phyloP scores from a whole-genome alignment of 2,113 vertebrate genomes.

The Pelmatolapia mariae region DNA sequence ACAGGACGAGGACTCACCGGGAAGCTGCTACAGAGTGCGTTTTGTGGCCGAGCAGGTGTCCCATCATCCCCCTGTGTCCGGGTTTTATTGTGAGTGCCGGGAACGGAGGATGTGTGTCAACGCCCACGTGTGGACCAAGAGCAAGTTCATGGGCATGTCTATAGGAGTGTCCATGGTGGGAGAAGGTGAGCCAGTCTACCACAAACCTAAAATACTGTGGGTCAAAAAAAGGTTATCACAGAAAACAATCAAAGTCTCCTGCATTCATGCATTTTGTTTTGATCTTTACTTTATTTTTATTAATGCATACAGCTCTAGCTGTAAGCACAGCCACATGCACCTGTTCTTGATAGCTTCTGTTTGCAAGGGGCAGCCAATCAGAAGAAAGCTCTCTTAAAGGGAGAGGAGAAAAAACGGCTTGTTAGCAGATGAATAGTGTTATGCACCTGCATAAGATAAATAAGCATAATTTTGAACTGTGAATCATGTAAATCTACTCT shows the following conservation, averaged over 20 bases:
- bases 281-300: neutral
- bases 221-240: neutral
- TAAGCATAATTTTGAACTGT: neutral
- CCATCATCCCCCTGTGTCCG: conserved; percentile 91
- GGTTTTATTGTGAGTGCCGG: conserved; percentile 94
- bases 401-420: neutral
- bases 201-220: neutral
- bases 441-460: neutral
- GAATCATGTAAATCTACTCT: neutral
- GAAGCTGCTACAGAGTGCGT: conserved; percentile 77
- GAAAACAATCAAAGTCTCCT: neutral
- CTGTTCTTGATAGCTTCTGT: neutral
- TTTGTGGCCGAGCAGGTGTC: conserved; percentile 96
- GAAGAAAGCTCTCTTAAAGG: neutral
- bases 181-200: conserved; percentile 76
- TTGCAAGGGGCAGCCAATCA: neutral
- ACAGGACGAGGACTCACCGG: conserved; percentile 51
- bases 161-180: conserved; percentile 96
- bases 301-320: neutral
- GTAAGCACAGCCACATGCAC: too few relatives aligned
- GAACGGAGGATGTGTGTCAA: conserved; percentile 89
- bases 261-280: neutral
- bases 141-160: conserved; percentile 99
- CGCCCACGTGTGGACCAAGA: conserved; percentile 94
- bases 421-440: neutral